Percentiles rank a stretch among this genome's conserved stretches.
These are phyloP conservation scores for Argyrosomus japonicus DNA, from an alignment of 2,113 vertebrate genomes.

Conservation along the genomic window DNA sequence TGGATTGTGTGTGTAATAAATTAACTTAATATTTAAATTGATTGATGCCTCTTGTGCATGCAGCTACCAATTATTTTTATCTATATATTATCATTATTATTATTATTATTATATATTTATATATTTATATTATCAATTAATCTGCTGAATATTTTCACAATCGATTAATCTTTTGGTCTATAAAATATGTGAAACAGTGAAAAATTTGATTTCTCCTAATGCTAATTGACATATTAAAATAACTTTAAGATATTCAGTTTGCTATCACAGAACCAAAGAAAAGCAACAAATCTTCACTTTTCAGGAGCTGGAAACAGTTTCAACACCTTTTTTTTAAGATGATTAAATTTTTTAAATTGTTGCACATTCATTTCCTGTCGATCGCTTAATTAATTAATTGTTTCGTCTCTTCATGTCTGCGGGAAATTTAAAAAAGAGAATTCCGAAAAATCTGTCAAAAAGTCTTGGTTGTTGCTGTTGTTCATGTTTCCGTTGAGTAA, in stretches of 20 bases:
- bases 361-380: background rate
- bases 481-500: background rate
- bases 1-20: background rate
- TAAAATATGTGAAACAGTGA: background rate
- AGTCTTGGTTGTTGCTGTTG: background rate
- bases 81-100: no score
- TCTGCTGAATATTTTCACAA: background rate
- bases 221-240: background rate
- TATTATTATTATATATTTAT: no score
- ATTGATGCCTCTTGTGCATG: background rate
- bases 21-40: background rate
- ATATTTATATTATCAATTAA: background rate
- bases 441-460: background rate
- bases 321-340: background rate
- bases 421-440: background rate
- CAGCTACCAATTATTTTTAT: background rate
- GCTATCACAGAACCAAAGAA: background rate
- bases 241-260: background rate
- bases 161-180: background rate
- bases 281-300: background rate
- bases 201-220: slow-evolving; percentile 6
- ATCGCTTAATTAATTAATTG: background rate
- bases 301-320: background rate
- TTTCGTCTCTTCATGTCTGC: background rate
- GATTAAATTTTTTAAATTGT: background rate